Base-by-base conservation (phyloP, 2,797 vertebrate genomes). In the Xerus rutilus region DNA sequence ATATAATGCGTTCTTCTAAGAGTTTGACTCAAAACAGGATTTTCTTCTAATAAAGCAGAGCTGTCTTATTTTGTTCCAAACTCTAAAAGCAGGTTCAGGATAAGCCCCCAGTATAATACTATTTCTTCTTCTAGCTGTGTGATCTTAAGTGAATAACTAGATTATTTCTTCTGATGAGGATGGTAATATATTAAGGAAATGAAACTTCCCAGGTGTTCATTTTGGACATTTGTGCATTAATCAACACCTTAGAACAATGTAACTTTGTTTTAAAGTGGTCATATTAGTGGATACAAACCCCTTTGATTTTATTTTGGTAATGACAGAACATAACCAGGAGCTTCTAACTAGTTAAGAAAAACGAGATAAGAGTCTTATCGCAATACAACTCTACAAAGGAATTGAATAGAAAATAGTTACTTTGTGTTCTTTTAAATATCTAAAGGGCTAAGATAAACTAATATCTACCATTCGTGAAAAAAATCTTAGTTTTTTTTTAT, bases 161-260 rank as follows among this genome's bases (percentile, higher is more conserved):
- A 59, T 54, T 77, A 21, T 97, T 95, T 96, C 65, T 86, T 94
- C 87, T 90, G 59, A 73, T 85, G 52, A 96, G 28, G 21, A 25
- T 86, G 45, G 25, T 89, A 74, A 14, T 62, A 12, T 64, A 86
- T 83, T 62, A n/a, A 45, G 30, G 32, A 73, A 20, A 15, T n/a
- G 21, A 10, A 82, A 54, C 20, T 1, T 81, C 35, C 32, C 35
- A 54, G 77, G 39, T 73, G 18, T 12, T 47, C 45, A 67, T 82
- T 78, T 67, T 67, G 30, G 2, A 77, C 43, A 70, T 45, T 86
- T 86, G 3, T 77, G 7, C 78, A 49, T 93, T 49, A 89, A 11
- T 69, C 91, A 85, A 5, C 23, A 94, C 35, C n/a, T 93, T 69
- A 93, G 14, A 91, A 54, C 28, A 77, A 8, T 32, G 54, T 73